Percentiles rank a stretch among this genome's conserved stretches.
phyloP scores from a whole-genome alignment of 2,888 invertebrate species.

The Eucera pruinosa region DNA sequence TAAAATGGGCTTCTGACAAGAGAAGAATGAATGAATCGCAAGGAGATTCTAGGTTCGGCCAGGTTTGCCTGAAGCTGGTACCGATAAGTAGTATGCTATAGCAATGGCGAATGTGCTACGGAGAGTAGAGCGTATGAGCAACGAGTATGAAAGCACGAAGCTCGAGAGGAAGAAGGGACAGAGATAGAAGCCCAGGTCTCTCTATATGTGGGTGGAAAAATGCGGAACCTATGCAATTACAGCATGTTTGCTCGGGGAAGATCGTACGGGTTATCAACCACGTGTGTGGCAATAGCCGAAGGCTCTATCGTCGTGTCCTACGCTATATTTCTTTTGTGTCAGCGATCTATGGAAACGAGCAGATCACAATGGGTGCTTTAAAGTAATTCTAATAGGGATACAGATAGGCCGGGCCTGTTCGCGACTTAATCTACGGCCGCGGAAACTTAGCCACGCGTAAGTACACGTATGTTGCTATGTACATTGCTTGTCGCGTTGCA shows the following conservation, averaged over 20 bases:
- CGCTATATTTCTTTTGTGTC: conserved; percentile 56
- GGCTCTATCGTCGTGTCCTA: conserved; percentile 56
- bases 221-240: conserved; percentile 71
- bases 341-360: conserved; percentile 56
- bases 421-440: conserved; percentile 48
- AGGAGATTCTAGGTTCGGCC: conserved; percentile 42
- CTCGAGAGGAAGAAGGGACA: conserved; percentile 26
- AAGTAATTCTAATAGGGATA: conserved; percentile 53
- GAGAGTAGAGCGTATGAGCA: conserved; percentile 9
- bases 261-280: conserved; percentile 71
- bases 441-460: conserved; percentile 39
- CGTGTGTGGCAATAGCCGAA: conserved; percentile 73
- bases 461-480: background rate
- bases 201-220: conserved; percentile 72
- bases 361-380: conserved; percentile 60
- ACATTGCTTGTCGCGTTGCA: background rate
- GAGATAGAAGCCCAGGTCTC: conserved; percentile 40
- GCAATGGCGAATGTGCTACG: conserved; percentile 29
- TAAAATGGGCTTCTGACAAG: background rate
- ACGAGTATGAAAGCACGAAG: conserved; percentile 26
- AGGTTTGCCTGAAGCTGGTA: conserved; percentile 56
- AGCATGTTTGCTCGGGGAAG: conserved; percentile 71
- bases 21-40: conserved; percentile 51
- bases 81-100: conserved; percentile 59
- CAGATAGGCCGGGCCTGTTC: conserved; percentile 25